A percentile compares a stretch with the other conserved stretches of the same genome.
Conservation (phyloP, 2,113 vertebrate genomes). For the Thamnophis sirtalis region DNA sequence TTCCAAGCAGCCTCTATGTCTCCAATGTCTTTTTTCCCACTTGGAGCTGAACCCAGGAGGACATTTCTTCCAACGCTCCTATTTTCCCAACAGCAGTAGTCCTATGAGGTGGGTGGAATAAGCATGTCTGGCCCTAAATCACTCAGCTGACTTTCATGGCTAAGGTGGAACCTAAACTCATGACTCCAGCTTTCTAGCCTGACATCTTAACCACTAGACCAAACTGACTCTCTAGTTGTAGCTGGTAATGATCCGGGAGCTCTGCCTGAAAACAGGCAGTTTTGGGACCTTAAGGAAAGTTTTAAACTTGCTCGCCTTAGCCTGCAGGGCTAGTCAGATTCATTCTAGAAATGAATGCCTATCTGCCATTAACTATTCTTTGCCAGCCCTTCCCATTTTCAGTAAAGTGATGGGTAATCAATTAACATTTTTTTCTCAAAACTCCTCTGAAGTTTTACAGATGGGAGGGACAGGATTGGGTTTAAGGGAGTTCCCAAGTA, state of each 20-base stretch:
- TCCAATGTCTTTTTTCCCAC: too few relatives aligned
- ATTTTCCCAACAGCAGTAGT: not conserved
- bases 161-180: not conserved
- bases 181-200: not conserved
- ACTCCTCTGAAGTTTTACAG: not conserved
- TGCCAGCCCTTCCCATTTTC: not conserved
- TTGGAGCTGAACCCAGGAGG: too few relatives aligned
- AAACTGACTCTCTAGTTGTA: not conserved
- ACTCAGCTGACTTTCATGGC: not conserved
- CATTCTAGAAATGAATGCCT: not conserved
- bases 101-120: not conserved
- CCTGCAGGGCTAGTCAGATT: not conserved
- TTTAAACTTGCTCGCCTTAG: not conserved
- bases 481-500: not conserved
- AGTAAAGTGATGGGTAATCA: not conserved
- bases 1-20: too few relatives aligned
- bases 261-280: not conserved
- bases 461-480: not conserved
- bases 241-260: not conserved
- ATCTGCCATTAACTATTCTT: not conserved
- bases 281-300: not conserved
- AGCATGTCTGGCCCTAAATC: not conserved
- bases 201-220: not conserved
- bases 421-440: not conserved
- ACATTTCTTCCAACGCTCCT: too few relatives aligned